Evolutionary conservation across 2,888 invertebrate species (phyloP), one percentile per base, ranked within the genome.

Genomic region (Caenorhabditis parvicauda): DNA sequence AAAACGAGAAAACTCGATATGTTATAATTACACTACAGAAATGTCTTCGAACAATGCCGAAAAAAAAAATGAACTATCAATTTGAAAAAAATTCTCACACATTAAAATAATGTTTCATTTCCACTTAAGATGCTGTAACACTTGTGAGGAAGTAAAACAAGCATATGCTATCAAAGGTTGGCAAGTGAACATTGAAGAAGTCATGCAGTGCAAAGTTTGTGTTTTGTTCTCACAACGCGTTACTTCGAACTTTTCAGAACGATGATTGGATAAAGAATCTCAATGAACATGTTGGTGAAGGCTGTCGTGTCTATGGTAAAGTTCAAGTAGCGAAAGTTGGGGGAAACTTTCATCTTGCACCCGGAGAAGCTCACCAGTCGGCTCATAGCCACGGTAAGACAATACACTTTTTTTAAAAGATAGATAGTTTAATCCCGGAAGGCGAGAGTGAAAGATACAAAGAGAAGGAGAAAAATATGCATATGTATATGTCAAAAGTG

Each of bases 301-400:
- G 96, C 0, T 98, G 98, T 82, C 89, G 92, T 78, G 88, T 96
- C 63, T 92, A 90, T 85, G 96, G 96, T 1, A 89, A 89, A 74
- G 87, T 96, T 83, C 89, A 92, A 85, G 61, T 66, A 1, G 59
- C 63, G 2, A 63, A 84, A 83, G 89, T 90, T 65, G 91, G 90
- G 63, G 96, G 96, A 41, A 95, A 94, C 84, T 95, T 96, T 82
- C 96, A 96, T 81, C 87, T 94, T 81, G 95, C 95, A 37, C 96
- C 96, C 39, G 96, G 96, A 25, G 90, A 90, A 82, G 93, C 93
- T 83, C 93, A 92, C 82, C 90, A 90, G 51, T 88, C 94, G 43
- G 90, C 91, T 81, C 92, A 95, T 85, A 88, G 92, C 49, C 96
- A 96, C 84, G 74, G 43, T 22, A 14, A 27, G 12, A 49, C 21